phyloP scores from a whole-genome alignment of 2,797 vertebrate genomes.

The Chloroceryle amazona region DNA sequence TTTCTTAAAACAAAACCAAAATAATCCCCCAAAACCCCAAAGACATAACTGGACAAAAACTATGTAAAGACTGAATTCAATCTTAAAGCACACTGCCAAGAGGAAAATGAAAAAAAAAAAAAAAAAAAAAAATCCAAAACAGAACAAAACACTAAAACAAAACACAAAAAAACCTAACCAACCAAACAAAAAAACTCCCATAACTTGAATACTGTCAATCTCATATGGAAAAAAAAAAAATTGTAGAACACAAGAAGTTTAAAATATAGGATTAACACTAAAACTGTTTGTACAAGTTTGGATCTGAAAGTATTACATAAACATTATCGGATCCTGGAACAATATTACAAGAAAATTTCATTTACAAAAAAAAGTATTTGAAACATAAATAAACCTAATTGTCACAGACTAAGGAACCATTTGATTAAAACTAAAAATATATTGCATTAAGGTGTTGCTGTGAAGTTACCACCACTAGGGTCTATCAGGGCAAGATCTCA shows the following conservation, averaged over 20 bases:
- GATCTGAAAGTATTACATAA: background rate
- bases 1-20: background rate
- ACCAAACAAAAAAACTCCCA: background rate
- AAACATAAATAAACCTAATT: background rate
- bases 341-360: background rate
- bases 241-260: background rate
- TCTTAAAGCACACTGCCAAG: background rate
- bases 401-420: background rate
- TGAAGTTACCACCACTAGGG: background rate
- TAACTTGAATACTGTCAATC: background rate
- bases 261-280: background rate
- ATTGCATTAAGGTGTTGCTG: background rate
- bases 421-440: background rate
- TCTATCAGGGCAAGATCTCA: background rate
- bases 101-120: background rate
- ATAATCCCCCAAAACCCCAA: accelerated
- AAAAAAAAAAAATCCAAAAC: too few species aligned
- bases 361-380: background rate
- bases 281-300: background rate
- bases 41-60: background rate
- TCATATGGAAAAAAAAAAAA: background rate
- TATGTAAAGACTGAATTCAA: background rate
- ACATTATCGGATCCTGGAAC: background rate
- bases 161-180: too few species aligned
- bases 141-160: too few species aligned